Base-by-base conservation (phyloP, 2,113 vertebrate species). In the Lamprotornis superbus region DNA sequence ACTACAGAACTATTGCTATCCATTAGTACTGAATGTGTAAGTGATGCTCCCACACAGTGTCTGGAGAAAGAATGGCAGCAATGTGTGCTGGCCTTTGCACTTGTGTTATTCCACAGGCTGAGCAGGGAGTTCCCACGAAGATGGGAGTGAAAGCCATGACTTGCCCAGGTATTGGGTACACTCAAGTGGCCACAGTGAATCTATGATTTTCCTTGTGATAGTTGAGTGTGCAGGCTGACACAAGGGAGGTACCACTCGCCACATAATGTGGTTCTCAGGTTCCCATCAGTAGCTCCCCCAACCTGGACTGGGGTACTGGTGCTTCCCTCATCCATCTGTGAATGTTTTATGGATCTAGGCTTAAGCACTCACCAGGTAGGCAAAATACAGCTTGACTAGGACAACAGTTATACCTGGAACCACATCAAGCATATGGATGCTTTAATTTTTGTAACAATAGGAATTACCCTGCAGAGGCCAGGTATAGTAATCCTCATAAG, bases 41-140 rank as follows among this genome's bases (percentile, higher is more conserved):
- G 40, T 35, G 23, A 3, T 39, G 5, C 11, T 81, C 18, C 31
- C 22, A 24, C 13, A 11, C 7, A 0, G 0, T 22, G 5, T 7
- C 64, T 70, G 42, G 23, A 79, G 47, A 21, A 40, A 24, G 27
- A 60, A 27, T 3, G 37, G 35, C 50, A 76, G 74, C 14, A 42
- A 5, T 13, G 11, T 18, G 18, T 52, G 2, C 12, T 15, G 44
- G 47, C 53, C 19, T 40, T 37, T 9, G 5, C 1, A 0, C 9
- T 37, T 61, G 7, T n/a, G 8, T 53, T 80, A 31, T 8, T 33
- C 18, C 52, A 5, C 3, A 49, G 37, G 11, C 12, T 18, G 7
- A 71, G 22, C 25, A 16, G 9, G 7, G n/a, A 44, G 16, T 7
- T 23, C 21, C 8, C 2, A 4, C 1, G 4, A 35, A 18, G 10